Evolutionary conservation across 2,797 vertebrate species (phyloP).

Genomic region (Clamator glandarius): DNA sequence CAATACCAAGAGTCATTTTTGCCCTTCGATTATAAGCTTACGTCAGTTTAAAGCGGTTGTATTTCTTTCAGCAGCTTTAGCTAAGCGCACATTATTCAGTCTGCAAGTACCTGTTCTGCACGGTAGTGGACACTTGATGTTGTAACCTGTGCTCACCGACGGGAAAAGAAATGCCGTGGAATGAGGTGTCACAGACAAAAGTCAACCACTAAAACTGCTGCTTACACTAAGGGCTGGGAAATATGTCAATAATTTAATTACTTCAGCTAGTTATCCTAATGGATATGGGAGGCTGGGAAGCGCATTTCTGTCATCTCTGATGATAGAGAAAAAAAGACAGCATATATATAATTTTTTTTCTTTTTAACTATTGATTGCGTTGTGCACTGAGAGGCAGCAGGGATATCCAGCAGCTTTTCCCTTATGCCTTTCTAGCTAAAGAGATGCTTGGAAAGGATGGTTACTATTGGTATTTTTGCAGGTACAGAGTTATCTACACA

Average conservation of each 20-base stretch:
- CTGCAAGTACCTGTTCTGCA: background rate
- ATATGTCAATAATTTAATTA: constrained; percentile 21
- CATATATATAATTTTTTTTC: background rate
- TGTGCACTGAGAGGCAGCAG: background rate
- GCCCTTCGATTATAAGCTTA: background rate
- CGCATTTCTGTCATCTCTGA: background rate
- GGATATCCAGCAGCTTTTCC: background rate
- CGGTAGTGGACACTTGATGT: background rate
- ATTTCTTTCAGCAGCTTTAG: background rate
- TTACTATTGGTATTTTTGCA: background rate
- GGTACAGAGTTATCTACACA: background rate
- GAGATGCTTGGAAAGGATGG: background rate
- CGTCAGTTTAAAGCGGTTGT: background rate
- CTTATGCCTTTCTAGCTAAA: background rate
- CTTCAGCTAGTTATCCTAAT: background rate
- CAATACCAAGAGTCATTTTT: background rate
- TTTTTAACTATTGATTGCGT: background rate
- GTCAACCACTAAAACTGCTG: background rate
- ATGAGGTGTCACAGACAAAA: background rate
- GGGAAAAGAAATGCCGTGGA: background rate
- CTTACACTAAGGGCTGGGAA: background rate
- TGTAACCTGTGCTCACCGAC: background rate
- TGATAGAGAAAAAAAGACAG: background rate
- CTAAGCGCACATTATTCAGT: rapidly evolving
- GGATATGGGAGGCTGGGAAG: background rate